Conservation (phyloP, 2,797 vertebrate species). For the Pangasius larnaudii region DNA sequence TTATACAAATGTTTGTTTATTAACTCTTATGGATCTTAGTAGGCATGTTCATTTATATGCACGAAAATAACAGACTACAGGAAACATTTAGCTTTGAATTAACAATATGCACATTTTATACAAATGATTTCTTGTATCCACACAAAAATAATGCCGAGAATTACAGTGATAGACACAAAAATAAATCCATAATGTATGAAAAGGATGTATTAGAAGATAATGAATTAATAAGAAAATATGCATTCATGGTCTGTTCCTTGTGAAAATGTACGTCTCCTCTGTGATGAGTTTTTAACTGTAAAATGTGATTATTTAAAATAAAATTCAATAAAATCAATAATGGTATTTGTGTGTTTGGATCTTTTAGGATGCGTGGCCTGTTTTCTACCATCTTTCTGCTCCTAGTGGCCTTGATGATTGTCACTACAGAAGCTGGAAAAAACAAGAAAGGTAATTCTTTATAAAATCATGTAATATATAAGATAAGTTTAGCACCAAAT, state of each 20-base stretch:
- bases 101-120: neutral
- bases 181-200: neutral
- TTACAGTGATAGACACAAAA: neutral
- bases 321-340: neutral
- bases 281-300: neutral
- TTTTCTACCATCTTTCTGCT: conserved; percentile 73
- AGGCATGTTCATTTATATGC: neutral
- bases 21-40: neutral
- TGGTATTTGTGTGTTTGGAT: conserved; percentile 10
- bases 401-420: conserved; percentile 74
- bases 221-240: neutral
- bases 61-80: neutral
- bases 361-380: conserved; percentile 80
- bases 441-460: conserved; percentile 82
- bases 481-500: neutral
- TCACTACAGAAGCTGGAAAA: conserved; percentile 77
- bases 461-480: neutral
- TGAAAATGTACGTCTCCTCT: neutral
- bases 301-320: neutral
- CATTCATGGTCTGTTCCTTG: neutral
- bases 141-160: neutral
- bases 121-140: neutral
- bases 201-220: neutral
- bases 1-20: neutral
- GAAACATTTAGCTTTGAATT: neutral